Percentiles rank a stretch among this genome's conserved stretches.
These are phyloP conservation scores for Thrips palmi DNA, from an alignment of 1,140 invertebrate species.

Conservation along the genomic window DNA sequence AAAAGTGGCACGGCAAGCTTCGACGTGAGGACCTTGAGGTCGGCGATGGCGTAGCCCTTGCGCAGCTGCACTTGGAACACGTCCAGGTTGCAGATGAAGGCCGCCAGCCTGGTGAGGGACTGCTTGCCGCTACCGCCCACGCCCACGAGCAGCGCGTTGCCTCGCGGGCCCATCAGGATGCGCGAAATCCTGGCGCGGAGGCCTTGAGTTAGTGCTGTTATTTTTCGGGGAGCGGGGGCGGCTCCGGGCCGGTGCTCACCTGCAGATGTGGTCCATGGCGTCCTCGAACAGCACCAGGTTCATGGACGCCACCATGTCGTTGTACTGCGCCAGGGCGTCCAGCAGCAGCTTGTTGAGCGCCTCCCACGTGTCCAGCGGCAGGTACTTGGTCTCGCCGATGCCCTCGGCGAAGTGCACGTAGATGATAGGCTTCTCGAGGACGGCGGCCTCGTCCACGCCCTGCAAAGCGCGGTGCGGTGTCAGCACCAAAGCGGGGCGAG, in stretches of 20 bases:
- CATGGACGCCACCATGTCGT: constrained; percentile 63
- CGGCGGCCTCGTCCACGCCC: constrained; percentile 40
- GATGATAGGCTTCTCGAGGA: constrained; percentile 54
- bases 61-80: constrained; percentile 80
- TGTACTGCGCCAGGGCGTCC: constrained; percentile 65
- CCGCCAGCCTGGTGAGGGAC: constrained; percentile 66
- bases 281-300: constrained; percentile 92
- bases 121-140: constrained; percentile 92
- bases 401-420: constrained; percentile 84
- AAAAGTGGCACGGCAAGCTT: no score
- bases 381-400: constrained; percentile 81
- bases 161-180: constrained; percentile 76
- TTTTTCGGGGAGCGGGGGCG: background rate
- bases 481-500: no score
- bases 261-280: constrained; percentile 78
- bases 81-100: constrained; percentile 76
- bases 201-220: background rate
- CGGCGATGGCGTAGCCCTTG: constrained; percentile 70
- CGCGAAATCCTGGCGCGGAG: constrained; percentile 58
- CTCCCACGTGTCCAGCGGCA: constrained; percentile 51
- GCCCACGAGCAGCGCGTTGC: constrained; percentile 80
- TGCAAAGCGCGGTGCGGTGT: constrained; percentile 18
- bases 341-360: constrained; percentile 55
- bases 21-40: constrained; percentile 58
- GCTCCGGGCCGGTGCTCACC: constrained; percentile 20